Conservation (phyloP, 2,888 invertebrate genomes). For the Hydriomena furcata region DNA sequence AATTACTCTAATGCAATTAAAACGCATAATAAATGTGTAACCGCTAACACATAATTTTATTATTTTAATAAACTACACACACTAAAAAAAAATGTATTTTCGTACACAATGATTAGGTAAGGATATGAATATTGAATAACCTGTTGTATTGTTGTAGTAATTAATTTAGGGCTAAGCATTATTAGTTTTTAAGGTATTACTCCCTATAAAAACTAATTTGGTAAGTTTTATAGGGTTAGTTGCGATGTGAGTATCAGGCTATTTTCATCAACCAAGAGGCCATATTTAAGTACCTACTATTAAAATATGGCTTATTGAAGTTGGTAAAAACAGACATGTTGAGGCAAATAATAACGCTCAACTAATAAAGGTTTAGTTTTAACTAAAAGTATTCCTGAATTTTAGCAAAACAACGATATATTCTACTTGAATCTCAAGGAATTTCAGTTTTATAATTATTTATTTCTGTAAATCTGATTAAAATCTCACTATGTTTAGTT, state of each 20-base stretch:
- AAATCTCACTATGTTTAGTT: slow-evolving; percentile 9
- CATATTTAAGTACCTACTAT: no score
- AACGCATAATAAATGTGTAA: no score
- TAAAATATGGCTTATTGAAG: no score
- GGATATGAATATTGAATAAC: slow-evolving; percentile 15
- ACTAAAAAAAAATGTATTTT: slow-evolving; percentile 33
- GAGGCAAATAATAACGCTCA: slow-evolving; percentile 3
- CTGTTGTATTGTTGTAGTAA: slow-evolving; percentile 36
- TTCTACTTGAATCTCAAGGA: slow-evolving; percentile 23
- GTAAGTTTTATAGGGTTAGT: no score
- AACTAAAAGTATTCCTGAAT: slow-evolving; percentile 13
- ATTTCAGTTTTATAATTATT: background rate
- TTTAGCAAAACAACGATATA: slow-evolving; percentile 23
- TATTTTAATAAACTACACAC: slow-evolving; percentile 10
- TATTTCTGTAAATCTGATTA: background rate
- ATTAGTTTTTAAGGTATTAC: slow-evolving; percentile 22
- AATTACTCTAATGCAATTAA: no score
- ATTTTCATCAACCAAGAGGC: background rate
- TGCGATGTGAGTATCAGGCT: no score
- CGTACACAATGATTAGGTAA: slow-evolving; percentile 20
- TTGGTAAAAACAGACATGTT: background rate
- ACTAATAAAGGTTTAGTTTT: slow-evolving; percentile 5
- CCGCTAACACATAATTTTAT: slow-evolving; percentile 11
- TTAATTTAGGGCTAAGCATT: slow-evolving; percentile 21
- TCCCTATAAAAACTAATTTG: no score